These are phyloP conservation scores for Hydractinia symbiolongicarpus DNA, from an alignment of 30 jellyfish, hydroid and myxozoan species.

Conservation along the genomic window DNA sequence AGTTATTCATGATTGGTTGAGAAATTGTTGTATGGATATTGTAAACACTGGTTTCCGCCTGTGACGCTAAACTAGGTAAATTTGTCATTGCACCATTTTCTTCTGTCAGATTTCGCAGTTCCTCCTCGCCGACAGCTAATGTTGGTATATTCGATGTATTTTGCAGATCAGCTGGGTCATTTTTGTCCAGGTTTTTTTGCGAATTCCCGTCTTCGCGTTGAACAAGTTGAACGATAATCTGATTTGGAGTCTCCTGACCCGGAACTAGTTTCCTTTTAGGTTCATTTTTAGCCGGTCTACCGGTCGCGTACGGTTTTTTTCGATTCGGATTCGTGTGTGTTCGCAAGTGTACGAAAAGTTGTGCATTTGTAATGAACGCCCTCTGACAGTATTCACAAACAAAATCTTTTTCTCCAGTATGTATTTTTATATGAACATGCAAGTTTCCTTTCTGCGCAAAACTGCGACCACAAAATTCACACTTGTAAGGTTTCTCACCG, in stretches of 20 bases:
- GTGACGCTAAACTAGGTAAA: not conserved
- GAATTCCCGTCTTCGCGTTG: not conserved
- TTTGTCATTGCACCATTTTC: slow-evolving; percentile 9
- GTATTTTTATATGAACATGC: slow-evolving; percentile 16
- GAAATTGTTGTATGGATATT: too few relatives aligned
- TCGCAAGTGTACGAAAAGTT: slow-evolving; percentile 25
- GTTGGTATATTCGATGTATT: not conserved
- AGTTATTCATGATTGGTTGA: too few relatives aligned
- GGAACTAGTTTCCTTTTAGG: not conserved
- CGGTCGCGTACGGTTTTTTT: slow-evolving; percentile 15
- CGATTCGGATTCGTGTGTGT: slow-evolving; percentile 28
- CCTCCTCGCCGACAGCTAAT: slow-evolving; percentile 18
- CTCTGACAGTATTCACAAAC: slow-evolving; percentile 14
- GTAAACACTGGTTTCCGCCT: too few relatives aligned
- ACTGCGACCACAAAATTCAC: slow-evolving; percentile 20
- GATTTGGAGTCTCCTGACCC: not conserved
- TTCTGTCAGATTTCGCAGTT: not conserved
- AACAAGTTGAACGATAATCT: not conserved
- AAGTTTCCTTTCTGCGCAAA: slow-evolving; percentile 22
- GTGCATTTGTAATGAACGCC: slow-evolving; percentile 23
- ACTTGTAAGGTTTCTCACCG: slow-evolving; percentile 38
- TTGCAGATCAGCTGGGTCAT: not conserved
- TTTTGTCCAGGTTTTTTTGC: not conserved
- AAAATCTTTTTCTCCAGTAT: slow-evolving; percentile 27
- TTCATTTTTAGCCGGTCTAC: slow-evolving; percentile 6